Conservation (phyloP, 2,113 vertebrate genomes). For the Rhipidura dahli region DNA sequence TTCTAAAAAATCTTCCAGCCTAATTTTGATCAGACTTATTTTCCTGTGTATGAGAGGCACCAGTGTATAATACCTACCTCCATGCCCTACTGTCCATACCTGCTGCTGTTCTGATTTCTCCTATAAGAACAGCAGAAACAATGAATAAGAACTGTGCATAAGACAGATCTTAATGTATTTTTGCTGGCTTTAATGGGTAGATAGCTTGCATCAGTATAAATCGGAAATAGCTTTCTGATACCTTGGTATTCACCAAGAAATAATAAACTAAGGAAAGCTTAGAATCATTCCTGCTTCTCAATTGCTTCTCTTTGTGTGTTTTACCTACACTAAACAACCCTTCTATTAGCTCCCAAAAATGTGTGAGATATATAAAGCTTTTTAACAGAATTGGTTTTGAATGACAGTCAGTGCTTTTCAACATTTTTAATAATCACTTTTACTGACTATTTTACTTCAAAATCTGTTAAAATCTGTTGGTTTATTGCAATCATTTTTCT, state of each 20-base stretch:
- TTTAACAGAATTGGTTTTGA: constrained; percentile 54
- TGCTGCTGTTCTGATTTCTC: background rate
- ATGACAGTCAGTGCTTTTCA: constrained; percentile 46
- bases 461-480: constrained; percentile 36
- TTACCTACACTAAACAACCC: constrained; percentile 46
- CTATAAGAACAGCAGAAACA: background rate
- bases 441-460: constrained; percentile 24
- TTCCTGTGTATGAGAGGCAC: background rate
- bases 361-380: constrained; percentile 42
- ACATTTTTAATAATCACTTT: constrained; percentile 54
- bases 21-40: background rate
- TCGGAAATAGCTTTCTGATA: background rate
- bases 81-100: background rate
- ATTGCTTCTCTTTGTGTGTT: background rate
- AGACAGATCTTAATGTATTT: background rate
- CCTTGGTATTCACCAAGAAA: background rate
- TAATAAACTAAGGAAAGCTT: background rate
- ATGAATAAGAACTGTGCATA: background rate
- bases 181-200: background rate
- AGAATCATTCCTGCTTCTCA: background rate
- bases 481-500: constrained; percentile 17
- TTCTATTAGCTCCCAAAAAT: constrained; percentile 43
- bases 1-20: background rate
- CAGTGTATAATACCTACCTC: background rate
- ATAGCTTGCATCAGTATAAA: background rate